phyloP scores from a whole-genome alignment of 30 jellyfish, hydroid and myxozoan genomes.

The Haliclystus octoradiatus region DNA sequence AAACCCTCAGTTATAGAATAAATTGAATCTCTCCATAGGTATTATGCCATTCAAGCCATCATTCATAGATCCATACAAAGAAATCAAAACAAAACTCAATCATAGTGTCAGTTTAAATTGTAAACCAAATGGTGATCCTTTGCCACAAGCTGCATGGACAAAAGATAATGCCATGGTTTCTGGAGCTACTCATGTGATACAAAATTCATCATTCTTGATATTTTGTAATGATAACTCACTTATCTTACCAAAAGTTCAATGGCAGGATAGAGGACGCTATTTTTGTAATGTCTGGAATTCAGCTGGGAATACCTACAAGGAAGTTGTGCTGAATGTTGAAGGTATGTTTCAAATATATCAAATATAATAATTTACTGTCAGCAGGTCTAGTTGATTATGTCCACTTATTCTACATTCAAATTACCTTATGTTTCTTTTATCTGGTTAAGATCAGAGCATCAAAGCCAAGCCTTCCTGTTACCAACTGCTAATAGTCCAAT shows the following conservation, averaged over 20 bases:
- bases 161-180: conserved; percentile 8
- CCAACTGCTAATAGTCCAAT: no score
- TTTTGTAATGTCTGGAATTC: conserved; percentile 73
- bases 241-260: conserved; percentile 25
- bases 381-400: no score
- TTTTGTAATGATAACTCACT: conserved; percentile 23
- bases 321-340: conserved; percentile 38
- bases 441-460: no score
- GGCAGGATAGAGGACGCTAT: conserved; percentile 73
- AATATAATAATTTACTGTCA: no score
- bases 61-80: conserved; percentile 19
- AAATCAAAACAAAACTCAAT: conserved; percentile 20
- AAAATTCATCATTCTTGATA: conserved; percentile 7
- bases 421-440: no score
- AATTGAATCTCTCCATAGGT: conserved; percentile 18
- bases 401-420: no score
- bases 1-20: no score
- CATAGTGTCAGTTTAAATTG: conserved; percentile 25
- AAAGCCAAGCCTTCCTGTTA: no score
- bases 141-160: conserved; percentile 41
- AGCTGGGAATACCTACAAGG: conserved; percentile 44
- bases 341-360: conserved; percentile 63
- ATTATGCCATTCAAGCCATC: conserved; percentile 32
- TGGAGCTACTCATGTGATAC: conserved; percentile 10
- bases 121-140: conserved; percentile 36